Evolutionary conservation across 2,888 invertebrate genomes (phyloP).

Genomic region (Junonia oenone): DNA sequence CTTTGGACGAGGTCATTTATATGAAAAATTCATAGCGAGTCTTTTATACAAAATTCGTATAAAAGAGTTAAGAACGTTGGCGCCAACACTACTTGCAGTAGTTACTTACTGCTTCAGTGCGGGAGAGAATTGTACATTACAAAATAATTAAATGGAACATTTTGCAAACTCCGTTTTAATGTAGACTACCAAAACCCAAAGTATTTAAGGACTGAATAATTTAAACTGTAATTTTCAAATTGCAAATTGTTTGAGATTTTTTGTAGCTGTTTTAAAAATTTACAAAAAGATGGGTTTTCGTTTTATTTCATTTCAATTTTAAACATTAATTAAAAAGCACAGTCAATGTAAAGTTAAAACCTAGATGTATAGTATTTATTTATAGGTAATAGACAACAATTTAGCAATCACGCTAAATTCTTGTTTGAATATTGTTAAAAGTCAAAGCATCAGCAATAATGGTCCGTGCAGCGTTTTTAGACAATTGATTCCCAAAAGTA

Average conservation of each 20-base stretch:
- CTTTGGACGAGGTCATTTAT: constrained; percentile 24
- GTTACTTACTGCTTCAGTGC: constrained; percentile 18
- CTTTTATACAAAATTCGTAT: constrained; percentile 22
- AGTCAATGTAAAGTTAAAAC: too few species aligned
- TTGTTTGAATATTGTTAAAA: not conserved
- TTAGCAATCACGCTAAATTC: too few species aligned
- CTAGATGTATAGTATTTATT: too few species aligned
- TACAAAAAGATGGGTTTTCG: not conserved
- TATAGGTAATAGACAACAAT: too few species aligned
- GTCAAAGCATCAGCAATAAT: constrained; percentile 1
- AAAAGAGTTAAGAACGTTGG: constrained; percentile 20
- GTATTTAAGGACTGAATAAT: not conserved
- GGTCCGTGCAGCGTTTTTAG: constrained; percentile 15
- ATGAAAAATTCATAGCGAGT: constrained; percentile 20
- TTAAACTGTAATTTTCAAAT: not conserved
- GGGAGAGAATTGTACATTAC: constrained; percentile 28
- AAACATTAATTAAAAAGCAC: not conserved
- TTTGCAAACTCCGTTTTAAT: constrained; percentile 26
- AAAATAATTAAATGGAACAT: constrained; percentile 31
- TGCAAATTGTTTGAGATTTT: not conserved
- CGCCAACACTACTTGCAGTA: constrained; percentile 20
- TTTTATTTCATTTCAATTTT: not conserved
- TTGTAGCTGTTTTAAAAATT: not conserved
- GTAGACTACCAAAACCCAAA: not conserved
- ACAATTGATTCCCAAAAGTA: constrained; percentile 21